A percentile compares a stretch with the other conserved stretches of the same genome.
These are phyloP conservation scores for Oscheius sp. DNA, from an alignment of 1,140 invertebrate species.

Conservation along the genomic window DNA sequence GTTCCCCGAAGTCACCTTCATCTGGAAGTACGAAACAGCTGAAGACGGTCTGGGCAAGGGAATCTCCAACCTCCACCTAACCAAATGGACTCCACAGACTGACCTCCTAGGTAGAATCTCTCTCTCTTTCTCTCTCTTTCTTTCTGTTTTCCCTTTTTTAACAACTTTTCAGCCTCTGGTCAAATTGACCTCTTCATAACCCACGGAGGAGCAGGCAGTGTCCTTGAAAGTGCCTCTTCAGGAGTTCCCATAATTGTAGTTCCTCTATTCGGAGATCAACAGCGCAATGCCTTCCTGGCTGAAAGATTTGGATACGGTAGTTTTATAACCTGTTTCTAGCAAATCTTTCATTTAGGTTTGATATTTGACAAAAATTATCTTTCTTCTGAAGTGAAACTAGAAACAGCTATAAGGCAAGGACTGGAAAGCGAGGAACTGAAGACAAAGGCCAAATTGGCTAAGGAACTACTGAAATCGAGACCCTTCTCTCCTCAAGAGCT, in stretches of 20 bases:
- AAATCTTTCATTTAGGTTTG: background rate
- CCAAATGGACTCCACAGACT: constrained; percentile 31
- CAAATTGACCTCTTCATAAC: constrained; percentile 45
- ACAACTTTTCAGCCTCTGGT: constrained; percentile 35
- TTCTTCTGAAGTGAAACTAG: background rate
- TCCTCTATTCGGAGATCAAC: constrained; percentile 47
- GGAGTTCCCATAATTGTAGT: constrained; percentile 45
- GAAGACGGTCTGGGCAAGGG: constrained; percentile 7
- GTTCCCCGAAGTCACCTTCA: constrained; percentile 23
- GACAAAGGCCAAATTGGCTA: background rate
- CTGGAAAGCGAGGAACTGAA: background rate
- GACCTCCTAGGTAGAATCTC: constrained; percentile 22
- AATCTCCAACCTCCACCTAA: constrained; percentile 18
- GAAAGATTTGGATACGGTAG: constrained; percentile 29
- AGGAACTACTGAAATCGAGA: background rate
- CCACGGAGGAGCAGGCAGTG: constrained; percentile 43
- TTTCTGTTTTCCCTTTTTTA: background rate
- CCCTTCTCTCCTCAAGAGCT: background rate
- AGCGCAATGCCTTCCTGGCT: constrained; percentile 32
- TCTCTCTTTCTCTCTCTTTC: background rate
- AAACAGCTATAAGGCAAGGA: background rate
- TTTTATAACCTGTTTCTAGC: background rate
- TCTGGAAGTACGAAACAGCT: constrained; percentile 37
- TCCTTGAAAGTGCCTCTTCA: constrained; percentile 39
- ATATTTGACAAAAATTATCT: background rate